Conservation (phyloP, 2,888 invertebrate genomes). For the Anodontia alba region DNA sequence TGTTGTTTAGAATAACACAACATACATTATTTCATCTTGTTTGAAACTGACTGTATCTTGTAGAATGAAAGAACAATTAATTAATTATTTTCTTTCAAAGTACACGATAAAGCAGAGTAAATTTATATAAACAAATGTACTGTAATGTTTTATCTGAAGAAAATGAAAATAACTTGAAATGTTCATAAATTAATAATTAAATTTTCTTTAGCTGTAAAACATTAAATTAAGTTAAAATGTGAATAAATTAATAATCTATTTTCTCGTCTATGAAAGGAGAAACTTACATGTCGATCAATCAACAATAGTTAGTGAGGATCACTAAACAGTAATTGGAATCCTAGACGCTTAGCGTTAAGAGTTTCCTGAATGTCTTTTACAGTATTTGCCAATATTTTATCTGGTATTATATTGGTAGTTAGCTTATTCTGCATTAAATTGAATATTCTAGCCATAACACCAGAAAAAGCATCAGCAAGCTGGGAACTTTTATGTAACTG, state of each 20-base stretch:
- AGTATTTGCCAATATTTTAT: not conserved
- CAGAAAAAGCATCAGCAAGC: not conserved
- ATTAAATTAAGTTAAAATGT: too few relatives aligned
- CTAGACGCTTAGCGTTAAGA: not conserved
- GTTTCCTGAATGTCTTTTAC: not conserved
- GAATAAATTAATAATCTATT: too few relatives aligned
- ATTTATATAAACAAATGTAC: too few relatives aligned
- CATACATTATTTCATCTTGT: too few relatives aligned
- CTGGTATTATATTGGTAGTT: conserved; percentile 18
- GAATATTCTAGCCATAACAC: not conserved
- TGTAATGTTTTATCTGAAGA: too few relatives aligned
- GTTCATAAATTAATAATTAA: not conserved
- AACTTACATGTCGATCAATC: conserved; percentile 16
- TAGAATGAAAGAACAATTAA: too few relatives aligned
- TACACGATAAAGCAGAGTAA: too few relatives aligned
- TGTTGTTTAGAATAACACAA: too few relatives aligned
- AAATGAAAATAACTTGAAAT: conserved; percentile 8
- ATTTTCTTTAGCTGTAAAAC: too few relatives aligned
- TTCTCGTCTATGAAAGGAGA: not conserved
- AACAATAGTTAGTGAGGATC: conserved; percentile 22
- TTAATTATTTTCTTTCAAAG: too few relatives aligned
- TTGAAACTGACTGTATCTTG: too few relatives aligned
- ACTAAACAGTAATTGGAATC: conserved; percentile 3
- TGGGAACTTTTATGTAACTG: not conserved
- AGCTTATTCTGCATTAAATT: conserved; percentile 15